These are phyloP conservation scores for Macrosiphum euphorbiae DNA, from an alignment of 2,888 invertebrate genomes.

Conservation along the genomic window DNA sequence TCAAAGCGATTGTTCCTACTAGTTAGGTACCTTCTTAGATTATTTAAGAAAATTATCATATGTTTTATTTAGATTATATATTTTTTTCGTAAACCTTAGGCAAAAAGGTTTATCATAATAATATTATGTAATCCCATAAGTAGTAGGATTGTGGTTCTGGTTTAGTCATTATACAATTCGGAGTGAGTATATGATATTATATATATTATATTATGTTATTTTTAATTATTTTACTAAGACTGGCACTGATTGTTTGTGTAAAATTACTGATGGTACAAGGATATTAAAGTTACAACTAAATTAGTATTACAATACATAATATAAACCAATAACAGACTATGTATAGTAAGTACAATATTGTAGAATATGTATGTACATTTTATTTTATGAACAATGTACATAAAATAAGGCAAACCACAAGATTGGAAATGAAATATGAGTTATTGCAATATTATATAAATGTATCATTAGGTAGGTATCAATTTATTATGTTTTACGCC, in stretches of 20 bases:
- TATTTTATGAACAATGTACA: background rate
- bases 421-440: constrained; percentile 20
- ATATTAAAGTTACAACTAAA: background rate
- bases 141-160: background rate
- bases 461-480: background rate
- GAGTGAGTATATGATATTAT: background rate
- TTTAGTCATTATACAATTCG: background rate
- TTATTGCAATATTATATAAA: background rate
- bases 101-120: background rate
- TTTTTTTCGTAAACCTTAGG: background rate
- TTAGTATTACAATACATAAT: background rate
- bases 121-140: background rate
- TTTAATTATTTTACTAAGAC: background rate
- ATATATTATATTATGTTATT: background rate
- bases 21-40: background rate
- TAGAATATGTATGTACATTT: background rate
- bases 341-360: background rate
- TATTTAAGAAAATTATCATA: background rate
- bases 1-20: background rate
- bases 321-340: background rate
- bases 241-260: background rate
- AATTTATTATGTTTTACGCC: background rate
- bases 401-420: background rate
- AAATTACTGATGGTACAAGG: background rate
- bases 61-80: background rate